These are phyloP conservation scores for Lepidocyrtinus sp. DNA, from an alignment of 2,888 invertebrate species.

Conservation along the genomic window DNA sequence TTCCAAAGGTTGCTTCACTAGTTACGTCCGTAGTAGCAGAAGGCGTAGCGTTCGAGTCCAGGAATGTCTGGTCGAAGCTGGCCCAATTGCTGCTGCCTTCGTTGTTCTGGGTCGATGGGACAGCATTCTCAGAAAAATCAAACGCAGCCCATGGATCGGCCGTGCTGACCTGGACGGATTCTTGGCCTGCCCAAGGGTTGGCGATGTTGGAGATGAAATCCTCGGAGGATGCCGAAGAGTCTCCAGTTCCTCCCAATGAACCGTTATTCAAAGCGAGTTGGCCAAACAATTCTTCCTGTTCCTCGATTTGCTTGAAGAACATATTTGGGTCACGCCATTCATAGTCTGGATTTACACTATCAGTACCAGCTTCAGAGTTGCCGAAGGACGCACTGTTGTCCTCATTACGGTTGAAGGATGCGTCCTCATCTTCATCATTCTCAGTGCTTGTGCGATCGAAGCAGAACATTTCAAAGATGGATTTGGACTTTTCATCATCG, in stretches of 20 bases:
- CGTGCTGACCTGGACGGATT: constrained; percentile 45
- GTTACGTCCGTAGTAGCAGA: no score
- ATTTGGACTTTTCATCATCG: constrained; percentile 57
- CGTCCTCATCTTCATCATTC: constrained; percentile 37
- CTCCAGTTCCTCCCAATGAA: constrained; percentile 9
- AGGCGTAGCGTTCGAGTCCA: no score
- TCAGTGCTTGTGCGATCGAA: constrained; percentile 46
- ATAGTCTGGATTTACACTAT: constrained; percentile 30
- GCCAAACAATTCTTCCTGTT: constrained; percentile 42
- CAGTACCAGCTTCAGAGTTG: constrained; percentile 1
- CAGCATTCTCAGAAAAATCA: constrained; percentile 33
- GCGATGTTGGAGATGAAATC: no score
- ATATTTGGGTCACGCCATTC: constrained; percentile 43
- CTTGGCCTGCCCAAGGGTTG: constrained; percentile 55
- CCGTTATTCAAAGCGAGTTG: constrained; percentile 45
- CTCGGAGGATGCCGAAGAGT: no score
- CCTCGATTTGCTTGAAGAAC: constrained; percentile 43
- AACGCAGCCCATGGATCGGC: constrained; percentile 52
- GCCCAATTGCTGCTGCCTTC: constrained; percentile 41
- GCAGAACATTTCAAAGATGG: constrained; percentile 65
- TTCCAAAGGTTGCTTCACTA: constrained; percentile 39
- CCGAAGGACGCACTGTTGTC: constrained; percentile 33
- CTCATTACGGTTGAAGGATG: constrained; percentile 33
- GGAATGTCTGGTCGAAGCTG: constrained; percentile 47
- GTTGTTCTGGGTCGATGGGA: neutral